Evolutionary conservation across 1,140 invertebrate species (phyloP).

Genomic region (Hyles vespertilio): DNA sequence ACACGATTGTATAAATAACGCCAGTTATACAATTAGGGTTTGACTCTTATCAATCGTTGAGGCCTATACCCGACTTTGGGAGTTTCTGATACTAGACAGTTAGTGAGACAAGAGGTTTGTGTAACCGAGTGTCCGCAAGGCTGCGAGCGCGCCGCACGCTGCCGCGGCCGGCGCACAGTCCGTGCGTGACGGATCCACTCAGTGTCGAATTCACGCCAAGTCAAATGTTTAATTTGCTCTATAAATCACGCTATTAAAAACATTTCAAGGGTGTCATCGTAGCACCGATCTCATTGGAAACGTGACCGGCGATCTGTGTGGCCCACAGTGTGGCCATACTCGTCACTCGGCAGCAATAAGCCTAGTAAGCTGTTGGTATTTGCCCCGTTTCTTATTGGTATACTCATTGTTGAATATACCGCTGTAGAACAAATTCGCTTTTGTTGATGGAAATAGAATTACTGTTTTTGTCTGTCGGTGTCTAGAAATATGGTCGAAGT

Average conservation of each 20-base stretch:
- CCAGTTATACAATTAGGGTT: no score
- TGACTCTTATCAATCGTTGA: no score
- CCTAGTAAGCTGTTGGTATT: constrained; percentile 33
- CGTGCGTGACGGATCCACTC: constrained; percentile 72
- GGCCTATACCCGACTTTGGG: no score
- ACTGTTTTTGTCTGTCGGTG: constrained; percentile 8
- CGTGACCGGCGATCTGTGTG: constrained; percentile 62
- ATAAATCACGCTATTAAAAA: constrained; percentile 74
- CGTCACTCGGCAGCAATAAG: constrained; percentile 5
- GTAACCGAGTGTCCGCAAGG: constrained; percentile 1
- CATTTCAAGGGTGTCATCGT: constrained; percentile 73
- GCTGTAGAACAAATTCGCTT: constrained; percentile 55
- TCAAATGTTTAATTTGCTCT: constrained; percentile 75
- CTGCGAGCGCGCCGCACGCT: constrained; percentile 4
- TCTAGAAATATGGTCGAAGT: no score
- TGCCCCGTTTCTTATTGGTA: constrained; percentile 32
- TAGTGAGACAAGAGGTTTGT: background rate
- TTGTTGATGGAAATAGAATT: constrained; percentile 56
- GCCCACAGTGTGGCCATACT: constrained; percentile 15
- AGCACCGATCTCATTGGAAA: constrained; percentile 64
- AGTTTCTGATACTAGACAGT: no score
- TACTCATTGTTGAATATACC: constrained; percentile 33
- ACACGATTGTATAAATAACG: no score
- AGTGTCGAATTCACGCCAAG: constrained; percentile 70
- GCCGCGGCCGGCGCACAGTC: constrained; percentile 39